Base-by-base conservation (phyloP, 2,113 vertebrate genomes). In the Xenopus laevis region DNA sequence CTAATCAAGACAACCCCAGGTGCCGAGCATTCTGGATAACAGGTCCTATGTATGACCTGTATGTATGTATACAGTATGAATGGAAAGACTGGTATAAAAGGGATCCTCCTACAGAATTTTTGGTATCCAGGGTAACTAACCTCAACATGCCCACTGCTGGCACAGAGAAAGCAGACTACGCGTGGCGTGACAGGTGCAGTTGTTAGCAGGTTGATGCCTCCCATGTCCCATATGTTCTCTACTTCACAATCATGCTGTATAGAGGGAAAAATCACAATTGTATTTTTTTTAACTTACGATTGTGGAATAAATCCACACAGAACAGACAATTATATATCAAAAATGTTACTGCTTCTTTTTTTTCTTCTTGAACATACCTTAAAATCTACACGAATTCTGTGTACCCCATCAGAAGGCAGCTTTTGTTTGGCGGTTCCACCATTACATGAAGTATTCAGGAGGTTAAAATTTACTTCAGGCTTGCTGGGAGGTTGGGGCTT, bases 91-190 rank as follows among this genome's bases (percentile, higher is more conserved):
- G 23, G 23, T 27, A 27, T 2, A 27, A 27, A 27, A 27, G 23
- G 23, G 2, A 27, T 27, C 23, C 23, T 27, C 23, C 1, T 27
- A 27, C 23, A 27, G 23, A 27, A 27, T 27, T 27, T 27, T 27
- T 27, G 23, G 33, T 4, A 40, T 40, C 8, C 8, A 40, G 33
- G 33, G 13, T 46, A 76, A 57, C 89, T 90, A 89, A 99, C 98
- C 95, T 99, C 98, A 17, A 98, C 92, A 18, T 97, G 95, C 68
- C 98, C 98, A 80, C 97, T 99, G 87, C 98, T 99, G 84, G 97
- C 96, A 87, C 98, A 99, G 73, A 99, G 91, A 89, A 98, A 99
- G 92, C 98, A 99, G 83, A 99, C 93, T 66, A 97, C 94, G 79
- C 94, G 91, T 71, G 97, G 94, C 68, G 95, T 95, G 86, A 98